These are phyloP conservation scores for Acropora tenuis DNA, from an alignment of 64 coral and sea anemone species.

Conservation along the genomic window DNA sequence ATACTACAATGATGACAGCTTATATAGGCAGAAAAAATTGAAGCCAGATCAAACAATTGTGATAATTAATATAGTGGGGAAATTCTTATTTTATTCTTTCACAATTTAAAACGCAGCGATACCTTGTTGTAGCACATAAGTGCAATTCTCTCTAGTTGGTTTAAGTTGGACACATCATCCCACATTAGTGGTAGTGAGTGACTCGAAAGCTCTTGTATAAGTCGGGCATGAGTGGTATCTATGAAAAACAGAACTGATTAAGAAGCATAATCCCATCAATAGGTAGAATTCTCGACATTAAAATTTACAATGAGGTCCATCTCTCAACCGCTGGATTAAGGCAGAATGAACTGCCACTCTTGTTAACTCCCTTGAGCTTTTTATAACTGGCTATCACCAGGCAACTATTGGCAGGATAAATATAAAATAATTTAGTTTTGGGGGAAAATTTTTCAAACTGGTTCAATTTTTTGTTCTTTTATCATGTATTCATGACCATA, in stretches of 20 bases:
- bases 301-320: background rate
- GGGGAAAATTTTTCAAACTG: too few species aligned
- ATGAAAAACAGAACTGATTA: background rate
- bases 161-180: background rate
- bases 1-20: background rate
- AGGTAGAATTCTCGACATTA: background rate
- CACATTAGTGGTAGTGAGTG: background rate
- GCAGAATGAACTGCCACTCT: background rate
- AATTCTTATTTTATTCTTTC: background rate
- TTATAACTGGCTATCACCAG: background rate
- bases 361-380: background rate
- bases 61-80: background rate
- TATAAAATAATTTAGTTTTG: too few species aligned
- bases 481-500: background rate
- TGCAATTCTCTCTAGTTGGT: background rate
- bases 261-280: background rate
- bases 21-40: background rate
- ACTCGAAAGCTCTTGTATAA: background rate
- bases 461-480: background rate
- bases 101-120: background rate
- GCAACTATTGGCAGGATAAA: background rate
- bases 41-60: background rate
- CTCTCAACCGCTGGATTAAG: background rate
- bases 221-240: background rate
- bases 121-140: constrained; percentile 11